A percentile compares a stretch with the other conserved stretches of the same genome.
Conservation (phyloP, 2,888 invertebrate genomes). For the Reticulitermes lucifugus region DNA sequence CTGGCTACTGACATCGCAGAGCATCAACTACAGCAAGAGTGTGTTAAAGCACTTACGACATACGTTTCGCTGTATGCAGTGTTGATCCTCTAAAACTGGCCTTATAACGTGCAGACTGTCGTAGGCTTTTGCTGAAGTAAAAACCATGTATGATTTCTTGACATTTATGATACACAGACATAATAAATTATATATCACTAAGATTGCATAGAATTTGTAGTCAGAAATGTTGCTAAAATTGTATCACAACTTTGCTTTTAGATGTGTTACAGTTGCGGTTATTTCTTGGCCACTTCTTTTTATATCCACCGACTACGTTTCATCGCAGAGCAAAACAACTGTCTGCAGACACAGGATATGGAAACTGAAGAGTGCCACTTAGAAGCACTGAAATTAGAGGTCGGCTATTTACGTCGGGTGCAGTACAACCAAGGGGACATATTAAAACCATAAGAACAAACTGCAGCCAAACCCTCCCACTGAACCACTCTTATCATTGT, state of each 20-base stretch:
- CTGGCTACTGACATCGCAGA: background rate
- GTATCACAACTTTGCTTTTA: background rate
- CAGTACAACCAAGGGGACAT: no score
- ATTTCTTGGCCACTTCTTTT: background rate
- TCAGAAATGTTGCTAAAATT: background rate
- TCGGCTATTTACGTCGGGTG: no score
- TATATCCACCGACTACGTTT: background rate
- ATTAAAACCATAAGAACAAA: no score
- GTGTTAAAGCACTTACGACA: background rate
- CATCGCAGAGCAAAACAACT: background rate
- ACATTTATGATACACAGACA: background rate
- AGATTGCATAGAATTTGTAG: background rate
- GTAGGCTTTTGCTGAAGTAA: background rate
- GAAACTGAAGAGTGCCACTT: background rate
- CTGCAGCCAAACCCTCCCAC: no score
- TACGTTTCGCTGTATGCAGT: background rate
- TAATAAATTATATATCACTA: background rate
- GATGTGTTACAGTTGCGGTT: background rate
- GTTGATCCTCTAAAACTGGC: background rate
- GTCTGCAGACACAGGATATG: background rate
- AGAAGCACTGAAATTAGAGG: background rate
- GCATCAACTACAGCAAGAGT: background rate
- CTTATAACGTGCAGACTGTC: background rate
- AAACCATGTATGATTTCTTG: background rate
- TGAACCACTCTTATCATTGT: no score